Evolutionary conservation across 92 coral and sea anemone species (phyloP).

Genomic region (Blastomussa wellsi): DNA sequence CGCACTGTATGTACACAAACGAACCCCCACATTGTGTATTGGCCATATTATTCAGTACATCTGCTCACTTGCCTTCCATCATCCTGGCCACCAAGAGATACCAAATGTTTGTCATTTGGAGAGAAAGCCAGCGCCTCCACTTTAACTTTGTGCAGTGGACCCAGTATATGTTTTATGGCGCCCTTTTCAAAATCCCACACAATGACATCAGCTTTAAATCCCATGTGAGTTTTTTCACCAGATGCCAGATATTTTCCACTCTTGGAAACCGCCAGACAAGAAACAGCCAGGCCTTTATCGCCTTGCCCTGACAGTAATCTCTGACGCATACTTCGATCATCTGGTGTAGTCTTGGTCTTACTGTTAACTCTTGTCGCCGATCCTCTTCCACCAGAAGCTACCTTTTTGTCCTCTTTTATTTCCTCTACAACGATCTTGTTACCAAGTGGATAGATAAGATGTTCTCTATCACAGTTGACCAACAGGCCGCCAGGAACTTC

Average conservation of each 20-base stretch:
- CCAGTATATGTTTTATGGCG: conserved; percentile 60
- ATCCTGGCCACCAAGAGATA: conserved; percentile 99
- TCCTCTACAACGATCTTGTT: conserved; percentile 88
- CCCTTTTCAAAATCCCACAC: conserved; percentile 87
- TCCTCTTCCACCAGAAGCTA: conserved; percentile 10
- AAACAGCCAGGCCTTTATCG: conserved; percentile 69
- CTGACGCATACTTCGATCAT: conserved; percentile 50
- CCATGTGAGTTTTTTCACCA: conserved; percentile 98
- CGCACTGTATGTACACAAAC: neutral
- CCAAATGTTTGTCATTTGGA: conserved; percentile 92
- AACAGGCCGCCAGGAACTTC: conserved; percentile 87
- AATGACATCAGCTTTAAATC: conserved; percentile 91
- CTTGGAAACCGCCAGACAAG: conserved; percentile 95
- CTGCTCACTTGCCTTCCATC: conserved; percentile 75
- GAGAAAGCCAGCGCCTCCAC: conserved; percentile 97
- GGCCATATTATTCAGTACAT: neutral
- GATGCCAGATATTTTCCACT: conserved; percentile 92
- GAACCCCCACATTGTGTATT: no score
- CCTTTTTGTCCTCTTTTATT: conserved; percentile 50
- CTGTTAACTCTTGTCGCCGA: neutral
- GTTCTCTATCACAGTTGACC: conserved; percentile 93
- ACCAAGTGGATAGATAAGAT: conserved; percentile 91
- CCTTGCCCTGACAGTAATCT: conserved; percentile 77
- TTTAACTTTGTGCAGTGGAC: conserved; percentile 87
- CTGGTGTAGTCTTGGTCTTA: conserved; percentile 25